These are phyloP conservation scores for Paradoxurus hermaphroditus DNA, from an alignment of 2,113 vertebrate genomes.

Conservation along the genomic window DNA sequence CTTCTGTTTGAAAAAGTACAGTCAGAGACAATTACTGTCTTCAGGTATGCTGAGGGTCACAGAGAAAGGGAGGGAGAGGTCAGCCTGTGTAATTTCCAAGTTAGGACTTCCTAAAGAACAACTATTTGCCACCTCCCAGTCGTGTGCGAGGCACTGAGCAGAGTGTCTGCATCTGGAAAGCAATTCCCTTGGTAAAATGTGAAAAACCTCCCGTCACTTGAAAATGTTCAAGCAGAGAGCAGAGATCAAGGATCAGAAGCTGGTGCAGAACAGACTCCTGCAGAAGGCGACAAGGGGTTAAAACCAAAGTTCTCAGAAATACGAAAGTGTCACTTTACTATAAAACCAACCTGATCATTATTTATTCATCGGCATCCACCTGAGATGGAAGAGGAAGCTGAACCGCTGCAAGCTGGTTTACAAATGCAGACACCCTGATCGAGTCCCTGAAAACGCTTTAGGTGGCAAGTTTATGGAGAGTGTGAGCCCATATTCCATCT, in stretches of 20 bases:
- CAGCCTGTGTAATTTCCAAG: background rate
- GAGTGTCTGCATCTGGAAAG: background rate
- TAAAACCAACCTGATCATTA: background rate
- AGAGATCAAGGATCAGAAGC: background rate
- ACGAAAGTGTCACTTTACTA: background rate
- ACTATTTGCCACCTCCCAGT: background rate
- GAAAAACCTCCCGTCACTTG: background rate
- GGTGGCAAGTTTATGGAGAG: background rate
- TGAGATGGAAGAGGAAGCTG: background rate
- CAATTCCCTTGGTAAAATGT: background rate
- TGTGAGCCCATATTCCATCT: background rate
- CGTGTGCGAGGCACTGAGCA: background rate
- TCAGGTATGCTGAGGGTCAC: background rate
- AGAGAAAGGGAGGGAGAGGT: background rate
- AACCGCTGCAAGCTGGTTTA: background rate
- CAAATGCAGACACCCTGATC: background rate
- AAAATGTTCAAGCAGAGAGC: background rate
- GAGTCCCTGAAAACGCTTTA: background rate
- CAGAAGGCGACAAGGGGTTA: background rate
- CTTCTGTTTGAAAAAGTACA: background rate
- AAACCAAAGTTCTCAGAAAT: background rate
- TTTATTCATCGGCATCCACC: background rate
- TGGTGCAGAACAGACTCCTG: background rate
- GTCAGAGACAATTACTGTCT: background rate
- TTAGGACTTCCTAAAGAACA: background rate